Evolutionary conservation across 2,113 vertebrate species (phyloP).

Genomic region (Malurus melanocephalus): DNA sequence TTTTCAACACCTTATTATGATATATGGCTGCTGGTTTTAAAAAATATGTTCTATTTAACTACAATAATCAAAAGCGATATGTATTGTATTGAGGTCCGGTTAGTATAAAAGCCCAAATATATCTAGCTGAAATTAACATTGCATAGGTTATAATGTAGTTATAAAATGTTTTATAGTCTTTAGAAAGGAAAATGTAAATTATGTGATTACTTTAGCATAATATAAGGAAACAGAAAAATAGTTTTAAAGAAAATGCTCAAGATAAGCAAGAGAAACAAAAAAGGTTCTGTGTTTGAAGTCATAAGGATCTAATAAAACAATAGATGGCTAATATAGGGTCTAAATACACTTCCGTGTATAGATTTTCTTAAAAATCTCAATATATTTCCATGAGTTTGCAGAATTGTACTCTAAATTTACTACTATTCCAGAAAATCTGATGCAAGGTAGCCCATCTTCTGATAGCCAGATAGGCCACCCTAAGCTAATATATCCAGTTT

Average conservation of each 20-base stretch:
- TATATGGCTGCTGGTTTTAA: background rate
- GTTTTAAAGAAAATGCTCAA: background rate
- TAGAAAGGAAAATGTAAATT: background rate
- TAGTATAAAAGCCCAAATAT: background rate
- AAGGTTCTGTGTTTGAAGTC: background rate
- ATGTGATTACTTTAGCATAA: background rate
- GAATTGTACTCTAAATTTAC: background rate
- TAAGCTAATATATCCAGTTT: background rate
- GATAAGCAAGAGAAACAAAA: background rate
- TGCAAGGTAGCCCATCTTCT: background rate
- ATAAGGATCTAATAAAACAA: background rate
- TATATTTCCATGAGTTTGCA: background rate
- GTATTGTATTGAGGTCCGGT: background rate
- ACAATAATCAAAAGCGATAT: background rate
- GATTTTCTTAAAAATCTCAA: background rate
- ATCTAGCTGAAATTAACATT: background rate
- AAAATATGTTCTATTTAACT: background rate
- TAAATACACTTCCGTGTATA: background rate
- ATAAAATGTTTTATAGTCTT: background rate
- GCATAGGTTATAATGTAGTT: background rate
- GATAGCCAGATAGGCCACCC: background rate
- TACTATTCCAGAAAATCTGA: background rate
- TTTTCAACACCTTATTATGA: slow-evolving; percentile 17
- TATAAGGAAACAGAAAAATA: background rate
- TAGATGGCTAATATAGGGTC: background rate